phyloP scores from a whole-genome alignment of 2,797 vertebrate genomes.

The Labeo calbasu region DNA sequence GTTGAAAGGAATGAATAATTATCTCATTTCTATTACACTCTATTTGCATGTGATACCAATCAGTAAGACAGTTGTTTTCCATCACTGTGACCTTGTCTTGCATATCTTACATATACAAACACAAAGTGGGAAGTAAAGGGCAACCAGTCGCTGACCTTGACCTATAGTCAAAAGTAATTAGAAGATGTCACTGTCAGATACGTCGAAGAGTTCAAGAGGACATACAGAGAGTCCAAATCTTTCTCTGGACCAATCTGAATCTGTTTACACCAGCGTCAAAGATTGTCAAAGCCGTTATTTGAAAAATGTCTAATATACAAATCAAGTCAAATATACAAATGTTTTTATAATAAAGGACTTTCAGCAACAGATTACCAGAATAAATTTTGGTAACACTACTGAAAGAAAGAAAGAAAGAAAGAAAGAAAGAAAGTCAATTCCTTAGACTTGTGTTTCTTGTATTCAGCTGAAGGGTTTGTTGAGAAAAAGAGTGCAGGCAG shows the following conservation, averaged over 20 bases:
- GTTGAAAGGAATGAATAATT: constrained; percentile 75
- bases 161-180: constrained; percentile 25
- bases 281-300: not conserved
- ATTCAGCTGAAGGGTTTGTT: constrained; percentile 56
- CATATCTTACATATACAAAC: constrained; percentile 16
- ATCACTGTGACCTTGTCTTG: constrained; percentile 34
- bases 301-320: not conserved
- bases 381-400: not conserved
- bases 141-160: constrained; percentile 1
- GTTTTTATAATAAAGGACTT: not conserved
- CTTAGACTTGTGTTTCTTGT: constrained; percentile 17
- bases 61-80: constrained; percentile 48
- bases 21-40: constrained; percentile 66
- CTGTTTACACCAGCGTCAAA: not conserved
- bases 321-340: not conserved
- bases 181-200: constrained; percentile 4
- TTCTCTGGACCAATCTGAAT: not conserved
- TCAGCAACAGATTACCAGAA: constrained; percentile 5
- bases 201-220: not conserved
- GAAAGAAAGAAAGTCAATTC: constrained; percentile 55
- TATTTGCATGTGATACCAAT: constrained; percentile 55
- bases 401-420: constrained; percentile 22
- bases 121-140: not conserved
- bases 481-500: constrained; percentile 71
- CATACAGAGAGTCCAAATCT: not conserved